phyloP scores from a whole-genome alignment of 2,113 vertebrate genomes.

The Sebastes schlegelii region DNA sequence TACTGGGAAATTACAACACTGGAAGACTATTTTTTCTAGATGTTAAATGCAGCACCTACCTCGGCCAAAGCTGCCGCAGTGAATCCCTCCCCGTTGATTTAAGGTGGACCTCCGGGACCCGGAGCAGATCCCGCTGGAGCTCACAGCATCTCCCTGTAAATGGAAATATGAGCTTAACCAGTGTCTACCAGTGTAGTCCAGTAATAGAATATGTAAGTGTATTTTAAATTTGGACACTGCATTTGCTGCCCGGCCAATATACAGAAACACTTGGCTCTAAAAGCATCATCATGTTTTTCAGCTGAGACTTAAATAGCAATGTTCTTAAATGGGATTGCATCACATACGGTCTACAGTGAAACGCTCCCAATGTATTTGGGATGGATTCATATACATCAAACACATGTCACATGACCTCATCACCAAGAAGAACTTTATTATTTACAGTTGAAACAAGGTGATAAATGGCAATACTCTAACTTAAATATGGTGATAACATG shows the following conservation, averaged over 20 bases:
- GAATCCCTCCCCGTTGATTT: conserved; percentile 82
- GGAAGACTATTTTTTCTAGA: conserved; percentile 46
- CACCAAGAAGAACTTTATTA: too few species aligned
- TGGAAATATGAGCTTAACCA: neutral
- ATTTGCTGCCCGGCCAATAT: neutral
- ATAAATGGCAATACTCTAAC: too few species aligned
- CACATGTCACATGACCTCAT: neutral
- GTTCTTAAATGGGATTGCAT: neutral
- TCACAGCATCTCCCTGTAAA: conserved; percentile 26
- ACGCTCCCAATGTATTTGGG: neutral
- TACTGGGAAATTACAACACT: neutral
- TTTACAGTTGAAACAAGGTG: too few species aligned
- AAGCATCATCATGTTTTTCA: neutral
- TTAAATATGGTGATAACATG: too few species aligned
- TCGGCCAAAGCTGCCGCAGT: conserved; percentile 67
- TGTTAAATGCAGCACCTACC: conserved; percentile 82
- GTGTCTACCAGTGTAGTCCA: neutral
- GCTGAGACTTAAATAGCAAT: neutral
- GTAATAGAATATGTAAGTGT: neutral
- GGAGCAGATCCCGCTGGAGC: conserved; percentile 75
- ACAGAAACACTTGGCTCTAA: neutral
- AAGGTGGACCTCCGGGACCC: conserved; percentile 86
- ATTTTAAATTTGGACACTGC: neutral
- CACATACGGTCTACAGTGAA: neutral
- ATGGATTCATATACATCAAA: neutral